Base-by-base conservation (phyloP, 2,113 vertebrate genomes). In the human region DNA sequence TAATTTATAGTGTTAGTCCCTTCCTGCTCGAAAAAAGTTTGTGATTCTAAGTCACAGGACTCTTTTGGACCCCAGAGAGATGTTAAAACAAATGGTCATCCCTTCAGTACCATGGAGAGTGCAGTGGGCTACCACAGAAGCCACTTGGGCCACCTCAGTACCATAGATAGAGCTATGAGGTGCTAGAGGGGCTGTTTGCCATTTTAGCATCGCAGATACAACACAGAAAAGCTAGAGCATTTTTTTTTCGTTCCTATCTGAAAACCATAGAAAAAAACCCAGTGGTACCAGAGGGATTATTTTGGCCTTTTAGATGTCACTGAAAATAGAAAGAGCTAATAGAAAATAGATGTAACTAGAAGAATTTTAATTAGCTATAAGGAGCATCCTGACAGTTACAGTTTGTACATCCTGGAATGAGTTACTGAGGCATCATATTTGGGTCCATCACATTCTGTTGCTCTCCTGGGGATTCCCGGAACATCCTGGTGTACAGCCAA, bases 81-180 rank as follows among this genome's bases (percentile, higher is more conserved):
- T 17, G 48, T 68, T 85, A 84, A 92, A 97, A 94, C 73, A 96
- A 95, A 95, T 82, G 93, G 96, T 57, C 93, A 90, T 90, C 61
- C 85, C 92, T 98, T 98, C 98, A 98, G 98, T 98, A 98, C 98
- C 98, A 97, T 98, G 98, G 98, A 98, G 98, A 98, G 98, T 96
- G 97, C 97, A 98, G 97, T 97, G 97, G 98, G 97, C 98, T 97
- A 98, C 97, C 93, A 98, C 84, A 97, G 57, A 68, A 79, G 84
- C 76, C 84, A 92, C 92, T 96, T 87, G 90, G 98, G 97, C 98
- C 79, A 98, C 97, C 98, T 95, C 64, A n/a, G 43, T 81, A 95
- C 88, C 90, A 97, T 13, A 95, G 90, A 87, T 48, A 96, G 75
- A 90, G 35, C 70, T 57, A 87, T 80, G 72, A 86, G n/a, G 68